Evolutionary conservation across 2,113 vertebrate species (phyloP).

Genomic region (Rhinolophus ferrumequinum): DNA sequence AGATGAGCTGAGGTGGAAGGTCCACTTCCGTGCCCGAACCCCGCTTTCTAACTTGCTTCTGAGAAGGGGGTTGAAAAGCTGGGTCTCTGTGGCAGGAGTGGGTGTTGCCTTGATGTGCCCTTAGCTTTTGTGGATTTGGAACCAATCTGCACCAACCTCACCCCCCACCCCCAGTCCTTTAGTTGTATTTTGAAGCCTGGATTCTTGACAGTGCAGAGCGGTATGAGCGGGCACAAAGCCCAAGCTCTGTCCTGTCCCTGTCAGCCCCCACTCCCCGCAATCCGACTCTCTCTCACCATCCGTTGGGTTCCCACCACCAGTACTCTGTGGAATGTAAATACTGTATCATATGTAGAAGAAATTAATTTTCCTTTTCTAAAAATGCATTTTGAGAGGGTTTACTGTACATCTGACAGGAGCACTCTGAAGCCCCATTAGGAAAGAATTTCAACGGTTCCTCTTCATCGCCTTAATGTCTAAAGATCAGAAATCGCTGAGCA

Average conservation of each 20-base stretch:
- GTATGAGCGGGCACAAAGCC: background rate
- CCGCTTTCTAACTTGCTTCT: background rate
- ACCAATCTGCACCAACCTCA: background rate
- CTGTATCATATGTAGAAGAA: constrained; percentile 62
- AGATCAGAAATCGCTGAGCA: constrained; percentile 59
- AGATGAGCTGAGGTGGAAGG: background rate
- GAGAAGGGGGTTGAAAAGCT: background rate
- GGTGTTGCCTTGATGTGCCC: background rate
- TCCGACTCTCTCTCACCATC: background rate
- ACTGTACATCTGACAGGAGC: constrained; percentile 62
- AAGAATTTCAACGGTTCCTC: constrained; percentile 65
- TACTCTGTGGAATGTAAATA: constrained; percentile 75
- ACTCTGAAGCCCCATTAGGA: constrained; percentile 76
- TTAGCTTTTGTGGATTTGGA: background rate
- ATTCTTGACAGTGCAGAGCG: background rate
- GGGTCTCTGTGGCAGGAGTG: background rate
- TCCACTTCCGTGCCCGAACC: background rate
- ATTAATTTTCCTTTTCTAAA: constrained; percentile 73
- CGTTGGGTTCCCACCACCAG: constrained; percentile 37
- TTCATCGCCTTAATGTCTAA: constrained; percentile 58
- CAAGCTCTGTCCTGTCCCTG: background rate
- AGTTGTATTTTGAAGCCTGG: background rate
- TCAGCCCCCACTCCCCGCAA: background rate
- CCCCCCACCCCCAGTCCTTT: background rate
- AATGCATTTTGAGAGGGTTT: constrained; percentile 69